Conservation (phyloP, 2,888 invertebrate genomes). For the Melipona bicolor region DNA sequence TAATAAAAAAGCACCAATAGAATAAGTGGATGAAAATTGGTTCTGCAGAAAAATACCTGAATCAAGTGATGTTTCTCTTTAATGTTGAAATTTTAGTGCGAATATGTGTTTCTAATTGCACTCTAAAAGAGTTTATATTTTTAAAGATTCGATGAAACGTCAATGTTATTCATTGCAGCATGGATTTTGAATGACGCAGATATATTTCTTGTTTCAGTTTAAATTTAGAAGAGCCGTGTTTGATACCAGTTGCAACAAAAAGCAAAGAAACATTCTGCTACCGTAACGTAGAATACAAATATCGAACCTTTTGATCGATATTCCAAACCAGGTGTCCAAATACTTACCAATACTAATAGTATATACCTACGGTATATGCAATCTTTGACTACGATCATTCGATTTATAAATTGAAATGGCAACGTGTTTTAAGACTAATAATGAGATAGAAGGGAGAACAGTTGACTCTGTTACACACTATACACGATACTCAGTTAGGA, state of each 20-base stretch:
- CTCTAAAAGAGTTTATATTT: no score
- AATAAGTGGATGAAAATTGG: background rate
- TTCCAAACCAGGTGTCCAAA: background rate
- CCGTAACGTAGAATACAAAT: background rate
- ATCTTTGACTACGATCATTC: background rate
- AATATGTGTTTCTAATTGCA: no score
- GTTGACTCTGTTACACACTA: conserved; percentile 15
- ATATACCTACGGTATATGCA: background rate
- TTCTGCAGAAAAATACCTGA: background rate
- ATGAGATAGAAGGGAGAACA: conserved; percentile 19
- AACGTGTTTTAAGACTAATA: background rate
- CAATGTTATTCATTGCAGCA: background rate
- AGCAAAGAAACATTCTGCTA: background rate
- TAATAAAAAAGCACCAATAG: background rate
- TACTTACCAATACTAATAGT: background rate
- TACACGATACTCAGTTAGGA: background rate
- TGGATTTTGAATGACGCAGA: background rate
- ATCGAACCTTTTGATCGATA: background rate
- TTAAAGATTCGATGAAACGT: background rate
- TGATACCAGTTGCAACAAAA: background rate
- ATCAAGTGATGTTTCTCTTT: background rate
- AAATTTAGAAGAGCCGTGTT: background rate
- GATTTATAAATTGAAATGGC: background rate
- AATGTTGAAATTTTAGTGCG: background rate
- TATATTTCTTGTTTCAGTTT: background rate